Conservation (phyloP, 1,140 invertebrate genomes). For the Solenopsis invicta region DNA sequence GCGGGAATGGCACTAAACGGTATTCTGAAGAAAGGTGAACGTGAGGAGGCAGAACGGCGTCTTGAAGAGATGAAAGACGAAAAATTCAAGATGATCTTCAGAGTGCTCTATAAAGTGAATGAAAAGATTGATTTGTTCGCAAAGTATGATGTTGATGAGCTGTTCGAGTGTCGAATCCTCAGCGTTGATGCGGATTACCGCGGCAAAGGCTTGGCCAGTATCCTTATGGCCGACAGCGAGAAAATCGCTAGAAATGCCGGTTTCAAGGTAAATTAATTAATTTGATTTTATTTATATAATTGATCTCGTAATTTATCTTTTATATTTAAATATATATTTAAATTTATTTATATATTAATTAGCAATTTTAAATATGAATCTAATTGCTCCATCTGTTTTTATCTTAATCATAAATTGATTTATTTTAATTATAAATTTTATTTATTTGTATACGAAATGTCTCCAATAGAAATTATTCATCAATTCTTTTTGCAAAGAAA, state of each 20-base stretch:
- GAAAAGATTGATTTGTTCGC: slow-evolving; percentile 89
- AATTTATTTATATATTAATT: background rate
- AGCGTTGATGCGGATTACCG: slow-evolving; percentile 91
- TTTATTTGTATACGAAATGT: background rate
- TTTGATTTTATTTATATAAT: background rate
- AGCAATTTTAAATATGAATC: background rate
- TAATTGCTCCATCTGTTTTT: background rate
- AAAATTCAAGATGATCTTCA: slow-evolving; percentile 90
- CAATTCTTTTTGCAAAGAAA: background rate
- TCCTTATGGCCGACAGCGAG: slow-evolving; percentile 90
- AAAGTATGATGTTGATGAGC: slow-evolving; percentile 90
- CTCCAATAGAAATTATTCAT: background rate
- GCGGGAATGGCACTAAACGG: slow-evolving; percentile 90
- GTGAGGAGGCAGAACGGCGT: slow-evolving; percentile 88
- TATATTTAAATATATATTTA: background rate
- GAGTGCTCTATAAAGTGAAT: slow-evolving; percentile 89
- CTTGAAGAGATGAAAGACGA: slow-evolving; percentile 88
- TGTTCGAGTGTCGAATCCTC: slow-evolving; percentile 94
- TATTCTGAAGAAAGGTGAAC: slow-evolving; percentile 88
- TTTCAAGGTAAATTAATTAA: slow-evolving; percentile 88
- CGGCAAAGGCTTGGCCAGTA: slow-evolving; percentile 91
- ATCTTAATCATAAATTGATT: background rate
- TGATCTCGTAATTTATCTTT: background rate
- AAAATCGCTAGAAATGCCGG: slow-evolving; percentile 89
- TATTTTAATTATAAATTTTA: background rate